phyloP scores from a whole-genome alignment of 2,797 vertebrate species.

The Coranthus polyacanthus region DNA sequence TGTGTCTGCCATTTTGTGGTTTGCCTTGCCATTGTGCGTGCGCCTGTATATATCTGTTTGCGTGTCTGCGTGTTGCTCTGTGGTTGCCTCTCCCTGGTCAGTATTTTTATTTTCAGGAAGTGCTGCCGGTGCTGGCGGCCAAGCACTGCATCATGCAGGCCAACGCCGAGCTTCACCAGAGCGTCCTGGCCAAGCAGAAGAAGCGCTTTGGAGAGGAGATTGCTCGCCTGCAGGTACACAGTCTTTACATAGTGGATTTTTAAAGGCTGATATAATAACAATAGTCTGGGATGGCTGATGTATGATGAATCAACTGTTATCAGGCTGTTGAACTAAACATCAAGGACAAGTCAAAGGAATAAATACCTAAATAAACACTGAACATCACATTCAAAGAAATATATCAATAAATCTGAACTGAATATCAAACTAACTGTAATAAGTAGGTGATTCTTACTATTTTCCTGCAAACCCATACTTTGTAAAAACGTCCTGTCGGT shows the following conservation, averaged over 20 bases:
- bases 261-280: too few species aligned
- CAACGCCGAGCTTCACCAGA: conserved; percentile 95
- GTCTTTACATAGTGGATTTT: background rate
- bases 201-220: conserved; percentile 99
- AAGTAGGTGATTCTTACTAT: too few species aligned
- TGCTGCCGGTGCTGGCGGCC: conserved; percentile 96
- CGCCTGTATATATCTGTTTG: conserved; percentile 68
- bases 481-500: too few species aligned
- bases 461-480: too few species aligned
- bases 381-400: too few species aligned
- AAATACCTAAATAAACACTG: too few species aligned
- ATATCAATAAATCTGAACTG: too few species aligned
- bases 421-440: too few species aligned
- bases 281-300: too few species aligned
- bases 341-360: too few species aligned
- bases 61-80: conserved; percentile 76
- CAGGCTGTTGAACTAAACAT: too few species aligned
- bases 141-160: conserved; percentile 99
- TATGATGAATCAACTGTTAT: too few species aligned
- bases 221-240: conserved; percentile 92
- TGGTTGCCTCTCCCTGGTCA: conserved; percentile 95
- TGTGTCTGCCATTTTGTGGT: conserved; percentile 62
- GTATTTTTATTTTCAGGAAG: conserved; percentile 99
- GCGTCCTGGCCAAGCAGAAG: conserved; percentile 94
- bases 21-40: conserved; percentile 53